A percentile compares a stretch with the other conserved stretches of the same genome.
Conservation (phyloP, 2,797 vertebrate genomes). For the Melanotaenia parkinsoni region DNA sequence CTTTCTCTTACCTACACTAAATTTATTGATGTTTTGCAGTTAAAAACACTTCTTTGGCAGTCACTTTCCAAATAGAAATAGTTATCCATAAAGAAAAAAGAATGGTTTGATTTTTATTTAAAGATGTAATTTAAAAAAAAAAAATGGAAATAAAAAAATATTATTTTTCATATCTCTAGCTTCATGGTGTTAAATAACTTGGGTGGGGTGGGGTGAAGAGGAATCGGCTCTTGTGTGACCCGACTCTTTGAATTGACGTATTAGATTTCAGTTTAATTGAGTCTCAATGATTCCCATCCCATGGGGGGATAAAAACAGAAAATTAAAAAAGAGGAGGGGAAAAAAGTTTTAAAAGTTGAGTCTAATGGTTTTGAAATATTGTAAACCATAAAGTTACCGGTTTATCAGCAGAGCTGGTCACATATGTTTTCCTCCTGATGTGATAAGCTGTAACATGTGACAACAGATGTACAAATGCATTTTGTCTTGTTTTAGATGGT, state of each 20-base stretch:
- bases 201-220: background rate
- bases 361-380: background rate
- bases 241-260: background rate
- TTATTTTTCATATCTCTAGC: background rate
- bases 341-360: background rate
- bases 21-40: no score
- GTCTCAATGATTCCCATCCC: background rate
- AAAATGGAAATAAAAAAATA: background rate
- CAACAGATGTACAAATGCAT: slow-evolving; percentile 40
- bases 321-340: background rate
- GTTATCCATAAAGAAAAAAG: no score
- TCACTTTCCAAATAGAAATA: no score
- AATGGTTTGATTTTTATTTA: no score
- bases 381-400: slow-evolving; percentile 11
- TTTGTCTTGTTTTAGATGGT: slow-evolving; percentile 49
- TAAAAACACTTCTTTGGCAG: no score
- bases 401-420: slow-evolving; percentile 10
- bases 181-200: background rate
- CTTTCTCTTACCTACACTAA: no score
- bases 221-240: background rate
- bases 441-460: slow-evolving; percentile 38
- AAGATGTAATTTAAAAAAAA: background rate
- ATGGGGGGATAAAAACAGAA: background rate
- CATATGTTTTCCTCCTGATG: slow-evolving; percentile 9
- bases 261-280: no score